These are phyloP conservation scores for Gobio occitaniae DNA, from an alignment of 2,797 vertebrate genomes.

Conservation along the genomic window DNA sequence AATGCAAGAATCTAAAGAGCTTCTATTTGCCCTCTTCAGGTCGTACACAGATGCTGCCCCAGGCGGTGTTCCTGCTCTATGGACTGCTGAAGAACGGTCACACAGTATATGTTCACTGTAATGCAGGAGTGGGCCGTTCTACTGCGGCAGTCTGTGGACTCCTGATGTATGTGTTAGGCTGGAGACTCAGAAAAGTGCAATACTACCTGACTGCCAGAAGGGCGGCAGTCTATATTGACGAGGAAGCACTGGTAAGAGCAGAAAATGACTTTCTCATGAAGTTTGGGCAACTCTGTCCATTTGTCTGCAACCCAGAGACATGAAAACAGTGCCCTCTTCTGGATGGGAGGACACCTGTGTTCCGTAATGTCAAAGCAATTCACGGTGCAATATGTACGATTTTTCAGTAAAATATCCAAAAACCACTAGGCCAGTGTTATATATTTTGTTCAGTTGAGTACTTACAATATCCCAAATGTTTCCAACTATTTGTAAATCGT, in stretches of 20 bases:
- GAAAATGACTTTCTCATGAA: slow-evolving; percentile 86
- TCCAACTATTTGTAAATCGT: too few species aligned
- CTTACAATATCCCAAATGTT: too few species aligned
- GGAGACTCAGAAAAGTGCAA: slow-evolving; percentile 91
- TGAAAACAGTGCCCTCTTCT: background rate
- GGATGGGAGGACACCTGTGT: background rate
- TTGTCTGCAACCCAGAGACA: slow-evolving; percentile 54
- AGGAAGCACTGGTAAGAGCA: slow-evolving; percentile 87
- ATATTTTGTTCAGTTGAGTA: too few species aligned
- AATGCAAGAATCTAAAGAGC: background rate
- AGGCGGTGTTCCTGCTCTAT: slow-evolving; percentile 91
- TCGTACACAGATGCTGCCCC: slow-evolving; percentile 91
- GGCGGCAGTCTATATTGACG: slow-evolving; percentile 91
- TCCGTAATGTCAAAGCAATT: background rate
- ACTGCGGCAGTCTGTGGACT: slow-evolving; percentile 91
- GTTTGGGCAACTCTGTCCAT: slow-evolving; percentile 79
- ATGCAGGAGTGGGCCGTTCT: slow-evolving; percentile 93
- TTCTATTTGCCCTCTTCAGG: slow-evolving; percentile 73
- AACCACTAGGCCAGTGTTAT: too few species aligned
- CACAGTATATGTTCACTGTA: slow-evolving; percentile 94
- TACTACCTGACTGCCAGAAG: slow-evolving; percentile 88
- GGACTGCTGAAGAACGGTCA: slow-evolving; percentile 92
- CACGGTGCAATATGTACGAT: too few species aligned
- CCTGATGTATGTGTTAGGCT: slow-evolving; percentile 90
- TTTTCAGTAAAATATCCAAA: too few species aligned